Percentiles rank a stretch among this genome's conserved stretches.
phyloP scores from a whole-genome alignment of 1,140 invertebrate genomes.

The Thereuonema tuberculata region DNA sequence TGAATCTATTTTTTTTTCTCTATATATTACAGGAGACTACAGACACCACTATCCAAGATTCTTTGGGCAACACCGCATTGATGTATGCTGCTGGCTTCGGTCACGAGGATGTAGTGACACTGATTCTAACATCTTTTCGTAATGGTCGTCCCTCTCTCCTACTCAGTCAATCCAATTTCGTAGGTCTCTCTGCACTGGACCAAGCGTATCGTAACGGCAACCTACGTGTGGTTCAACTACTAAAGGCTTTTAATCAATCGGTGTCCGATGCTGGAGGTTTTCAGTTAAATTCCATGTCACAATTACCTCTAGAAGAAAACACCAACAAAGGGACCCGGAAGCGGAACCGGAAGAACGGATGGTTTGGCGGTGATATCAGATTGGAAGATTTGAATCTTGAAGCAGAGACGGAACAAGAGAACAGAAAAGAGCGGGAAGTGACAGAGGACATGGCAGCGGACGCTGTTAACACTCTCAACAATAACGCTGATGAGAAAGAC shows the following conservation, averaged over 20 bases:
- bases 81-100: conserved; percentile 18
- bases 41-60: conserved; percentile 19
- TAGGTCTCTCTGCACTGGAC: conserved; percentile 16
- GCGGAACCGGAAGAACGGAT: too few species aligned
- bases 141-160: conserved; percentile 4
- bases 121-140: conserved; percentile 10
- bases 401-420: too few species aligned
- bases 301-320: not conserved
- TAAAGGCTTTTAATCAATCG: not conserved
- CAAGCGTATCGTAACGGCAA: conserved; percentile 13
- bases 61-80: conserved; percentile 24
- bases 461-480: not conserved
- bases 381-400: too few species aligned
- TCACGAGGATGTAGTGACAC: conserved; percentile 12
- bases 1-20: not conserved
- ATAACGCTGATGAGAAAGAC: not conserved
- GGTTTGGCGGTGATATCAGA: not conserved
- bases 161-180: conserved; percentile 13
- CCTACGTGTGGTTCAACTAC: not conserved
- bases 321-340: not conserved
- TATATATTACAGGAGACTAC: conserved; percentile 19
- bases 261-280: too few species aligned
- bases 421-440: too few species aligned
- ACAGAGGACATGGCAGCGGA: too few species aligned
- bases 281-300: too few species aligned